Evolutionary conservation across 2,888 invertebrate species (phyloP).

Genomic region (Palloptera scutellata): DNA sequence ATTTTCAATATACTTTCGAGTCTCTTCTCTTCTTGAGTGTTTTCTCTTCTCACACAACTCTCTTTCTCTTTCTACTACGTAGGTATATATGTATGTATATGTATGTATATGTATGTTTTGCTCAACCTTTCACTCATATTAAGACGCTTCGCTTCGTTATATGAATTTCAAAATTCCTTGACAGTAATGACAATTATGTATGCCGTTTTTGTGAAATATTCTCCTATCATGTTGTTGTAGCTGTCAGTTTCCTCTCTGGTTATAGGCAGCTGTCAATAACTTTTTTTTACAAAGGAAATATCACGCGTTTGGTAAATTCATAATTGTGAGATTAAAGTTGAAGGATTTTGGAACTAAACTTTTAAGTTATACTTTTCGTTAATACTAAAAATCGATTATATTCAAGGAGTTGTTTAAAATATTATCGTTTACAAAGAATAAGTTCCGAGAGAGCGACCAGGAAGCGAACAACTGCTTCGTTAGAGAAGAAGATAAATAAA

Average conservation of each 20-base stretch:
- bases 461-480: no score
- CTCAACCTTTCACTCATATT: conserved; percentile 7
- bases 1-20: not conserved
- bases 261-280: conserved; percentile 41
- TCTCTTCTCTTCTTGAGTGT: not conserved
- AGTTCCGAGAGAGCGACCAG: no score
- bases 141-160: not conserved
- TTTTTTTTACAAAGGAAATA: conserved; percentile 11
- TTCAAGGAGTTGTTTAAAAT: no score
- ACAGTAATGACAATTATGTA: conserved; percentile 41
- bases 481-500: no score
- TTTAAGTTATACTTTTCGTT: no score
- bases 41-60: no score
- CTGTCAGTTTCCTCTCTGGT: conserved; percentile 38
- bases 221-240: conserved; percentile 8
- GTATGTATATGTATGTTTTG: not conserved
- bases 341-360: no score
- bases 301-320: conserved; percentile 18
- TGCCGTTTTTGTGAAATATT: conserved; percentile 32
- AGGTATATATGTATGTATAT: not conserved
- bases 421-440: no score
- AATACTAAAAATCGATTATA: no score
- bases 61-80: no score
- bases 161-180: conserved; percentile 29
- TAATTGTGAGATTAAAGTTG: no score